Base-by-base conservation (phyloP, 1,140 invertebrate species). In the Drosophila punjabiensis region DNA sequence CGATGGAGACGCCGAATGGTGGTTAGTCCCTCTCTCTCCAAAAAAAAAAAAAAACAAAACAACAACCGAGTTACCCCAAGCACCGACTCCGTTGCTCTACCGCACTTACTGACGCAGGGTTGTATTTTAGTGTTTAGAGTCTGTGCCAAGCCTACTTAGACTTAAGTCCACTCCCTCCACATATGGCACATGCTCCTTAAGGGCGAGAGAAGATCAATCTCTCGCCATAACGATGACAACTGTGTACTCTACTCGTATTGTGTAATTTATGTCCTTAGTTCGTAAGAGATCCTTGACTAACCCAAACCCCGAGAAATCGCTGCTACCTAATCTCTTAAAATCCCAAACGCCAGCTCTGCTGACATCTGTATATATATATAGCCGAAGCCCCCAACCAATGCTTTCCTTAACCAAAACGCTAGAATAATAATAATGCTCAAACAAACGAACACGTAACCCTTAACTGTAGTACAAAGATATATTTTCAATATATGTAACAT, bases 1-100 rank as follows among this genome's bases (percentile, higher is more conserved):
- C 88, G 66, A 65, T 93, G 68, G 91, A 85, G 58, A 93, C 92
- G 64, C 92, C 92, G 62, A 92, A 82, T 77, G 92, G 92, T 87
- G 92, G 92, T 93, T 93, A 93, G 92, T 93, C 74, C 24, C 53
- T 24, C 56, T 24, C 41, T 50, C 48, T 16, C 20, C 20, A 37
- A 55, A 45, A 24, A 24, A 24, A 24, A 24, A 37, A 37, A 37
- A 55, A 45, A 24, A 24, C 24, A 24, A 24, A 56, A 37, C 35
- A 14, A 47, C 43, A 67, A 37, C 30, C 65, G 65, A 65, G 65
- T 64, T 67, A 64, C 20, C 32, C 41, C 64, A 28, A 84, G 48
- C 64, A 67, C 61, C 65, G 76, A 61, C 74, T 78, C 50, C 55
- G 33, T 76, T 66, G 71, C 64, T 78, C 66, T 60, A 59, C 20